Evolutionary conservation across 2,888 invertebrate species (phyloP).

Genomic region (Agonopterix alstromeriana): DNA sequence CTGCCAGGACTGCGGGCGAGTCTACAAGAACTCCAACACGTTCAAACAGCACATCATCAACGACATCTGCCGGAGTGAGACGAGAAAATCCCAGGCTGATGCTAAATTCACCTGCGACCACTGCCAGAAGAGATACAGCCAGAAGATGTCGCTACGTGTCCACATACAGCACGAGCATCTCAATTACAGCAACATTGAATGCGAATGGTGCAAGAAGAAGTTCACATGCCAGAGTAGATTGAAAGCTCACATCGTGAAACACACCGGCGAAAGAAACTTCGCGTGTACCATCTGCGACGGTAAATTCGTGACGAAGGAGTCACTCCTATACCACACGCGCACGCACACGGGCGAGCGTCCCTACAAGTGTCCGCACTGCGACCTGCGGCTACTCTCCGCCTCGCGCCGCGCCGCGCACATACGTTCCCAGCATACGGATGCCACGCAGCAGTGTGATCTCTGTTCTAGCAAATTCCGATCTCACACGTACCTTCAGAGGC

Average conservation of each 20-base stretch:
- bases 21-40: conserved; percentile 47
- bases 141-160: conserved; percentile 53
- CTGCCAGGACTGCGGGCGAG: conserved; percentile 51
- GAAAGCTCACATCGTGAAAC: conserved; percentile 57
- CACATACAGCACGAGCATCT: conserved; percentile 62
- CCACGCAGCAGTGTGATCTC: conserved; percentile 37
- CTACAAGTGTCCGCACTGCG: conserved; percentile 48
- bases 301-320: conserved; percentile 56
- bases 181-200: conserved; percentile 51
- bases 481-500: conserved; percentile 33
- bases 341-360: conserved; percentile 60
- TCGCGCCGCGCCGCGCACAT: conserved; percentile 51
- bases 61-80: conserved; percentile 41
- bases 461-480: conserved; percentile 46
- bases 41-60: conserved; percentile 47
- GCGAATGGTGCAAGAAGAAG: conserved; percentile 57
- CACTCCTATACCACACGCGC: conserved; percentile 57
- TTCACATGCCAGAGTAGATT: conserved; percentile 56
- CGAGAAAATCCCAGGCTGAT: conserved; percentile 38
- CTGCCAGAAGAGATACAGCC: conserved; percentile 57
- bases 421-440: conserved; percentile 39
- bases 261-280: conserved; percentile 56
- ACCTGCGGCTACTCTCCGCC: conserved; percentile 43
- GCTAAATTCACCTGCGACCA: conserved; percentile 56
- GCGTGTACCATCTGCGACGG: conserved; percentile 41